These are phyloP conservation scores for Leptogaster cylindrica DNA, from an alignment of 2,888 invertebrate genomes.

Conservation along the genomic window DNA sequence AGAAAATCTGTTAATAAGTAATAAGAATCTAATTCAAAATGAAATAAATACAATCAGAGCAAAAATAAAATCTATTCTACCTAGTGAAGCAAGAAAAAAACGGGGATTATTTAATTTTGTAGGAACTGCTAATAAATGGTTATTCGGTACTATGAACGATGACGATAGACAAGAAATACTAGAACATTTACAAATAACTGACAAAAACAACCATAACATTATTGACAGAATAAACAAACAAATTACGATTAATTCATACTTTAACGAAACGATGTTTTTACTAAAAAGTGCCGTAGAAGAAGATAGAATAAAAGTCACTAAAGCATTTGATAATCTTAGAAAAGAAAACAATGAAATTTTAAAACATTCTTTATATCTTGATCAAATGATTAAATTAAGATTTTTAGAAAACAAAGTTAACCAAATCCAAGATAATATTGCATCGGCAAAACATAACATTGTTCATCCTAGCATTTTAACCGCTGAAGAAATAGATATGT, in stretches of 20 bases:
- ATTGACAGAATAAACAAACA: constrained; percentile 44
- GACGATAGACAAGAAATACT: constrained; percentile 41
- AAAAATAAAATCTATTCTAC: constrained; percentile 43
- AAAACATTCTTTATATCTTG: constrained; percentile 28
- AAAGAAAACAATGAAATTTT: constrained; percentile 10
- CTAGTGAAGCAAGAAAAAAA: constrained; percentile 32
- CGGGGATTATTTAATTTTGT: constrained; percentile 44
- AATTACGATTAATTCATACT: constrained; percentile 44
- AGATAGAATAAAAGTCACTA: constrained; percentile 41
- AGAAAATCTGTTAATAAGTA: constrained; percentile 28
- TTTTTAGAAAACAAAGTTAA: constrained; percentile 45
- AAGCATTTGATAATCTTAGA: constrained; percentile 19
- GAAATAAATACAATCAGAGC: constrained; percentile 43
- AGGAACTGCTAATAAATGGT: constrained; percentile 41
- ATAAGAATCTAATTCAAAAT: constrained; percentile 17
- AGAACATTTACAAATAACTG: constrained; percentile 38
- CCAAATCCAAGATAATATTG: constrained; percentile 44
- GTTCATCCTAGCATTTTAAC: constrained; percentile 45
- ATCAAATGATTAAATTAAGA: constrained; percentile 42
- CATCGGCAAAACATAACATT: constrained; percentile 41
- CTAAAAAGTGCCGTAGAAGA: constrained; percentile 40
- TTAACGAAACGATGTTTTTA: constrained; percentile 43
- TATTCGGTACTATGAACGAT: constrained; percentile 43
- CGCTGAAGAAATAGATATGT: constrained; percentile 40
- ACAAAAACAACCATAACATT: constrained; percentile 45